Evolutionary conservation across 2,888 invertebrate species (phyloP).

Genomic region (Hofmannophila pseudospretella): DNA sequence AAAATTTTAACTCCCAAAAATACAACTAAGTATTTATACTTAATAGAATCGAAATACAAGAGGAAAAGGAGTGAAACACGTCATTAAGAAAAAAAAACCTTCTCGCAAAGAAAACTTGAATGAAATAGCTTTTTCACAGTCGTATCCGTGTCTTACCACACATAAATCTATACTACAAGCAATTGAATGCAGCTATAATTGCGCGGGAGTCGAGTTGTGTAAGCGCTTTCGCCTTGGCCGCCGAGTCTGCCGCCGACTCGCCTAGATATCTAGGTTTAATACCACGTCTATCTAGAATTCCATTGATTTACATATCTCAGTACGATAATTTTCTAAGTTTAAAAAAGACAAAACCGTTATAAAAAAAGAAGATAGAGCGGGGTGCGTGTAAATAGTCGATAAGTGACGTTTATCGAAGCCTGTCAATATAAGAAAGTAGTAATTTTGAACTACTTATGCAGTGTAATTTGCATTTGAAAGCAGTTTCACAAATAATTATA

Average conservation of each 20-base stretch:
- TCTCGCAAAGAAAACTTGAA: not conserved
- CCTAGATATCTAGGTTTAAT: slow-evolving; percentile 11
- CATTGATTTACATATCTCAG: not conserved
- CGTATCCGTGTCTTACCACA: slow-evolving; percentile 1
- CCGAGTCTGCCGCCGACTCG: slow-evolving; percentile 11
- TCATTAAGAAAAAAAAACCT: not conserved
- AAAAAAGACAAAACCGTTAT: not conserved
- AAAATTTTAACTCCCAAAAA: too few species aligned
- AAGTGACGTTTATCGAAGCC: too few species aligned
- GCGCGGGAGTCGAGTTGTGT: slow-evolving; percentile 7
- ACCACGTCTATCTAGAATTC: slow-evolving; percentile 7
- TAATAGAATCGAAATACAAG: too few species aligned
- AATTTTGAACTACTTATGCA: too few species aligned
- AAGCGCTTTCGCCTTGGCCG: slow-evolving; percentile 37
- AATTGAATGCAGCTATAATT: not conserved
- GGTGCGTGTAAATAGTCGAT: not conserved
- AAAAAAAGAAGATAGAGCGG: not conserved
- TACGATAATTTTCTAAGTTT: not conserved
- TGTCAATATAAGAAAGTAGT: too few species aligned
- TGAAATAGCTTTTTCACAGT: not conserved
- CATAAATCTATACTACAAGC: slow-evolving; percentile 3
- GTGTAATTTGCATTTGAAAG: too few species aligned
- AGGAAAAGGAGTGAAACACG: too few species aligned
- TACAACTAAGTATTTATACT: too few species aligned
- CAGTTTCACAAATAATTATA: too few species aligned